Evolutionary conservation across 2,113 vertebrate genomes (phyloP).

Genomic region (Antechinus flavipes): DNA sequence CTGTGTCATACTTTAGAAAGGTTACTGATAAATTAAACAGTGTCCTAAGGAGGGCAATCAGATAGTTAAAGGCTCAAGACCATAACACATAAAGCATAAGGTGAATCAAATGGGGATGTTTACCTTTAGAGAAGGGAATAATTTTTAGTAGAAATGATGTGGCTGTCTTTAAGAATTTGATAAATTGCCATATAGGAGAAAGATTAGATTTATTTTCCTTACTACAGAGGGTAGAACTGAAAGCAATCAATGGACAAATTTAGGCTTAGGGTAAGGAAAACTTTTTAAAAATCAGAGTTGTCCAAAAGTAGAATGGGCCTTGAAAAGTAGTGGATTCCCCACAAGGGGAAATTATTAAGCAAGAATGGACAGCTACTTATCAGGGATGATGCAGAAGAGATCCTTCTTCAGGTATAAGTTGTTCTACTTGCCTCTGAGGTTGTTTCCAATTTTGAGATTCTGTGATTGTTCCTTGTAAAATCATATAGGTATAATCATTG

Average conservation of each 20-base stretch:
- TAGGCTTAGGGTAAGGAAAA: neutral
- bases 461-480: conserved; percentile 7
- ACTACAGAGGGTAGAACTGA: neutral
- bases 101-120: neutral
- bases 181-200: neutral
- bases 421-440: neutral
- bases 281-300: neutral
- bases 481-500: neutral
- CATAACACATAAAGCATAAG: neutral
- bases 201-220: neutral
- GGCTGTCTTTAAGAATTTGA: neutral
- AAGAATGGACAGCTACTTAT: neutral
- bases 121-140: neutral
- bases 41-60: neutral
- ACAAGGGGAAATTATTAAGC: neutral
- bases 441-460: neutral
- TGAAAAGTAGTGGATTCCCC: neutral
- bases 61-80: neutral
- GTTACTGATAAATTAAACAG: neutral
- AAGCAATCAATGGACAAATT: neutral
- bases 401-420: neutral
- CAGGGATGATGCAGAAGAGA: neutral
- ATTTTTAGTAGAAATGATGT: neutral
- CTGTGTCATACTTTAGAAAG: neutral
- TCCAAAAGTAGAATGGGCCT: neutral